phyloP scores from a whole-genome alignment of 2,888 invertebrate genomes.

The Corbicula japonica region DNA sequence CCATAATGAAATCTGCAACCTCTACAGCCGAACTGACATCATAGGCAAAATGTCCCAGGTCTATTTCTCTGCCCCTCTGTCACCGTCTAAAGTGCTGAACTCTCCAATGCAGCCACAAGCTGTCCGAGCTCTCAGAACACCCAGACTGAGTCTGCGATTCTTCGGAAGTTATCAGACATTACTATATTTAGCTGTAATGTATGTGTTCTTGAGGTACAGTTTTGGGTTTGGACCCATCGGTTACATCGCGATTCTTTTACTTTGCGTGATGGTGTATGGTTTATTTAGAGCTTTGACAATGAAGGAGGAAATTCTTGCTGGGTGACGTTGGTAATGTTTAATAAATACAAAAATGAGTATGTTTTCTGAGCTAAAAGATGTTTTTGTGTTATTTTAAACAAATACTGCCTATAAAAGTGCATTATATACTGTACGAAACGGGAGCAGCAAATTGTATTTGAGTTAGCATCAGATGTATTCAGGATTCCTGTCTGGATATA shows the following conservation, averaged over 20 bases:
- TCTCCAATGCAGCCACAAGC: slow-evolving; percentile 70
- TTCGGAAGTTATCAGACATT: slow-evolving; percentile 90
- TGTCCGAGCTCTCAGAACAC: slow-evolving; percentile 64
- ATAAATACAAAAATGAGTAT: too few relatives aligned
- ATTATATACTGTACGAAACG: too few relatives aligned
- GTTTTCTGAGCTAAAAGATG: too few relatives aligned
- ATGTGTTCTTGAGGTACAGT: slow-evolving; percentile 69
- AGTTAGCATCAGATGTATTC: too few relatives aligned
- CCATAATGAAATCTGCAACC: slow-evolving; percentile 89
- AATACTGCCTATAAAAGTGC: too few relatives aligned
- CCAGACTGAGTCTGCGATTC: slow-evolving; percentile 87
- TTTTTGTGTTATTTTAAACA: too few relatives aligned
- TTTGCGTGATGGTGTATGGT: slow-evolving; percentile 70
- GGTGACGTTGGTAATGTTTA: too few relatives aligned
- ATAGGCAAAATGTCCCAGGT: slow-evolving; percentile 78
- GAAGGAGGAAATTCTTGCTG: slow-evolving; percentile 31
- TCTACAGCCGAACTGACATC: slow-evolving; percentile 88
- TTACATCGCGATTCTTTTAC: slow-evolving; percentile 70
- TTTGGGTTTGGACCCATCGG: slow-evolving; percentile 74
- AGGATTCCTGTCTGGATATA: too few relatives aligned
- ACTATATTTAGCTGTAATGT: slow-evolving; percentile 88
- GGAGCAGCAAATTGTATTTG: too few relatives aligned
- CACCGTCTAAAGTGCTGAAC: slow-evolving; percentile 84
- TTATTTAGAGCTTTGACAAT: slow-evolving; percentile 63
- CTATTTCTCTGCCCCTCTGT: slow-evolving; percentile 75